Conservation (phyloP, 1,140 invertebrate genomes). For the Danaus plexippus region DNA sequence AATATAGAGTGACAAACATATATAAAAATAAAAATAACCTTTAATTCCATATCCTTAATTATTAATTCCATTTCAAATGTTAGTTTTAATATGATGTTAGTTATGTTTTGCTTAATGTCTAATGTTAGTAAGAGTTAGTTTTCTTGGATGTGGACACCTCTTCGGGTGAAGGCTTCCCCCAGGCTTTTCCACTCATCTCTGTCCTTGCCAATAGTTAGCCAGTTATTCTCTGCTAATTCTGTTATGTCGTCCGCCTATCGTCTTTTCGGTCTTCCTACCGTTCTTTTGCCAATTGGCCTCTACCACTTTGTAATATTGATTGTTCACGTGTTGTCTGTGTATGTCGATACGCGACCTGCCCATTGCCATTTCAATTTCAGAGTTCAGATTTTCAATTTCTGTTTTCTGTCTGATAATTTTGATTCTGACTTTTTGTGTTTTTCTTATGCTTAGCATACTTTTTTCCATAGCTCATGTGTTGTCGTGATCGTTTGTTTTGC, state of each 20-base stretch:
- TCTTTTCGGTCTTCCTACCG: conserved; percentile 6
- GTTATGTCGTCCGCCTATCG: conserved; percentile 12
- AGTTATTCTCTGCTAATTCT: conserved; percentile 14
- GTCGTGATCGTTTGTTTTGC: neutral
- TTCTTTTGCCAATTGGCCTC: conserved; percentile 12
- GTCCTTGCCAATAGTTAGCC: conserved; percentile 15
- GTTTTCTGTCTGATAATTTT: too few species aligned
- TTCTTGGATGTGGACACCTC: conserved; percentile 13
- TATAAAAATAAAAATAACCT: too few species aligned
- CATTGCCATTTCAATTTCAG: neutral
- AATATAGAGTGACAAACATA: too few species aligned
- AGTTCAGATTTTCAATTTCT: too few species aligned
- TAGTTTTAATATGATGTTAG: too few species aligned
- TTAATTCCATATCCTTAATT: too few species aligned
- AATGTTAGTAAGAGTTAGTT: neutral
- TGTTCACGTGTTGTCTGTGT: conserved; percentile 6
- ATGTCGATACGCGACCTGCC: conserved; percentile 2
- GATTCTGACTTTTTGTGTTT: too few species aligned
- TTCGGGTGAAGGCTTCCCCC: conserved; percentile 13
- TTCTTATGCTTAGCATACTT: too few species aligned
- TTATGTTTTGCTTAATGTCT: too few species aligned
- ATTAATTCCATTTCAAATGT: too few species aligned
- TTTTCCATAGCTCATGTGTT: neutral
- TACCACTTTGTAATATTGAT: conserved; percentile 5
- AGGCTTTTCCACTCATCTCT: conserved; percentile 17